Percentiles rank a stretch among this genome's conserved stretches.
These are phyloP conservation scores for Orthosia gothica DNA, from an alignment of 2,888 invertebrate species.

Conservation along the genomic window DNA sequence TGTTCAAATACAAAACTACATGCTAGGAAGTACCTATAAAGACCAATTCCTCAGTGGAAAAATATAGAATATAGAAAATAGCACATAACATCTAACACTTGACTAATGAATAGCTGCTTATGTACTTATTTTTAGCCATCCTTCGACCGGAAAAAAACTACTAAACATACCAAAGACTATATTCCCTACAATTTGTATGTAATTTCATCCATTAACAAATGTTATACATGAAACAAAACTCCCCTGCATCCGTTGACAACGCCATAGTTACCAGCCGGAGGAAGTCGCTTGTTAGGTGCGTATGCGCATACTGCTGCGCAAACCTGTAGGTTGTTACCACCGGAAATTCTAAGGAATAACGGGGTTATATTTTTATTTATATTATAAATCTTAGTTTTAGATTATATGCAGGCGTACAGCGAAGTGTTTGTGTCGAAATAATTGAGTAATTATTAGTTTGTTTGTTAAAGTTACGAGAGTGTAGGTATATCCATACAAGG, in stretches of 20 bases:
- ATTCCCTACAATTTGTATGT: conserved; percentile 17
- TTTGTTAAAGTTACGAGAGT: neutral
- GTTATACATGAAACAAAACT: conserved; percentile 37
- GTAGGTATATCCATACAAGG: no score
- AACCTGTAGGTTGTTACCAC: conserved; percentile 49
- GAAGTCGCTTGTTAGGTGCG: conserved; percentile 53
- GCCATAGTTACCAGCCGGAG: conserved; percentile 29
- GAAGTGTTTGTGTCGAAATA: neutral
- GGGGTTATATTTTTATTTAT: conserved; percentile 29
- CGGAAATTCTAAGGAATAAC: conserved; percentile 46
- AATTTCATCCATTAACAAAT: conserved; percentile 35
- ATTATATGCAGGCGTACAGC: neutral
- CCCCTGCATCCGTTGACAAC: conserved; percentile 43
- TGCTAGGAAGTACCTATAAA: no score
- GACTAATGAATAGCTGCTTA: neutral
- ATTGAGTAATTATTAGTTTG: conserved; percentile 1
- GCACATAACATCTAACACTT: no score
- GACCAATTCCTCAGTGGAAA: no score
- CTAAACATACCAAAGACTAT: neutral
- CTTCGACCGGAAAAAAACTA: neutral
- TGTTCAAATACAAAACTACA: no score
- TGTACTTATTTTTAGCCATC: neutral
- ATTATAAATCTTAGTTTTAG: conserved; percentile 34
- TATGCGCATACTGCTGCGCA: conserved; percentile 20
- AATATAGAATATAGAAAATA: no score